A percentile compares a stretch with the other conserved stretches of the same genome.
phyloP scores from a whole-genome alignment of 1,140 invertebrate species.

The Drosophila pandora region DNA sequence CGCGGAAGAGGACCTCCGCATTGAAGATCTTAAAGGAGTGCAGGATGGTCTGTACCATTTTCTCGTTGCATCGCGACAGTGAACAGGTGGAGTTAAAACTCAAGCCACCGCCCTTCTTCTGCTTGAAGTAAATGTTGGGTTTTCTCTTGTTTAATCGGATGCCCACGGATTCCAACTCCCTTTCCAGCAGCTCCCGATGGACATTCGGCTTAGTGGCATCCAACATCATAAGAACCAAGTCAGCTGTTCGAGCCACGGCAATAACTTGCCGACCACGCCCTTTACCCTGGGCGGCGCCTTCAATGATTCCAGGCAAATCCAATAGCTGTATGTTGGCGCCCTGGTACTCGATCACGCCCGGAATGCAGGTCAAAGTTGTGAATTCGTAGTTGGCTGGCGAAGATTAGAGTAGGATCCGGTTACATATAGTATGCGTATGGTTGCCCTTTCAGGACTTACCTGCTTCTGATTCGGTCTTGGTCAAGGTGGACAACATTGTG shows the following conservation, averaged over 20 bases:
- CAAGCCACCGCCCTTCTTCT: constrained; percentile 99
- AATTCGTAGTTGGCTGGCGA: constrained; percentile 96
- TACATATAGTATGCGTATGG: neutral
- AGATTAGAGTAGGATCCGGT: neutral
- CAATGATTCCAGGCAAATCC: constrained; percentile 98
- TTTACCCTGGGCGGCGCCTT: constrained; percentile 96
- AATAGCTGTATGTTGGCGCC: constrained; percentile 99
- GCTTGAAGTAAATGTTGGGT: constrained; percentile 99
- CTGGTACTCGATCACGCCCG: constrained; percentile 99
- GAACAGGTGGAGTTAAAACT: constrained; percentile 99
- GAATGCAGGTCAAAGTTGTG: constrained; percentile 99
- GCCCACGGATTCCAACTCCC: constrained; percentile 97
- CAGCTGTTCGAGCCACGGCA: constrained; percentile 97
- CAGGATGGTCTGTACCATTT: constrained; percentile 98
- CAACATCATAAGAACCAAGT: constrained; percentile 99
- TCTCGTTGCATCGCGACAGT: constrained; percentile 97
- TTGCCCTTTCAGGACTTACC: constrained; percentile 22
- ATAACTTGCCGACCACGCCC: constrained; percentile 95
- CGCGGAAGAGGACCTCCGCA: constrained; percentile 98
- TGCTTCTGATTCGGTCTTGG: constrained; percentile 96
- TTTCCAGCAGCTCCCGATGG: constrained; percentile 94
- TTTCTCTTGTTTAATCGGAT: constrained; percentile 97
- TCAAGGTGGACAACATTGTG: constrained; percentile 95
- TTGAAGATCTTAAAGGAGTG: constrained; percentile 99
- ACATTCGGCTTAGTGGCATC: constrained; percentile 99